Evolutionary conservation across 2,888 invertebrate genomes (phyloP).

Genomic region (Epiblema foenella): DNA sequence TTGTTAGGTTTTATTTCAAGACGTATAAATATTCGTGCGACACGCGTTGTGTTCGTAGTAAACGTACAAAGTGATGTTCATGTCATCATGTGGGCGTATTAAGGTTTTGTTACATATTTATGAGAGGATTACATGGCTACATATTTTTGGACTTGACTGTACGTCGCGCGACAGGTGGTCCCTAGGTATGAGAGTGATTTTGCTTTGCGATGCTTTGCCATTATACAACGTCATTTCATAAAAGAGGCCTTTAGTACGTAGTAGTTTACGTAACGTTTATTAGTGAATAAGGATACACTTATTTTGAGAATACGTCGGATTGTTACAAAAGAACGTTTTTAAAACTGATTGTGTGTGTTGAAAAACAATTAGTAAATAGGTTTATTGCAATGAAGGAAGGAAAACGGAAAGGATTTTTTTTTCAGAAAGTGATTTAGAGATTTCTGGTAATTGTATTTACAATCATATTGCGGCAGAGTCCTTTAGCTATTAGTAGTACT

Average conservation of each 20-base stretch:
- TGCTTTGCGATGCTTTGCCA: too few species aligned
- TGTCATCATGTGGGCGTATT: neutral
- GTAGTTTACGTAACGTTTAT: too few species aligned
- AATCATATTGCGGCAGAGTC: conserved; percentile 27
- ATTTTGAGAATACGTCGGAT: neutral
- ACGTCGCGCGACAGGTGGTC: too few species aligned
- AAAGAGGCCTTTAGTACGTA: neutral
- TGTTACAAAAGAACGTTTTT: conserved; percentile 5
- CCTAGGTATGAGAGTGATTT: too few species aligned
- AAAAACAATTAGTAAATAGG: conserved; percentile 25
- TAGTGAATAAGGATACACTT: too few species aligned
- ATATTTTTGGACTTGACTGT: too few species aligned
- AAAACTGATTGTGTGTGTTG: neutral
- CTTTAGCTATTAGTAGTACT: neutral
- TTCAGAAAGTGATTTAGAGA: conserved; percentile 11
- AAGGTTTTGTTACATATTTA: too few species aligned
- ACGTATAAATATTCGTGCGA: neutral
- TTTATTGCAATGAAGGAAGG: conserved; percentile 38
- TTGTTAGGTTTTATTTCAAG: neutral
- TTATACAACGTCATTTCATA: neutral
- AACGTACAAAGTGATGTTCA: neutral
- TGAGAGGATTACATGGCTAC: too few species aligned
- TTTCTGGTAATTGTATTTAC: conserved; percentile 38
- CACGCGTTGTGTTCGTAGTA: neutral
- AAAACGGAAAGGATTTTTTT: conserved; percentile 23